Evolutionary conservation across 2,797 vertebrate species (phyloP), one percentile per base, ranked within the genome.

Genomic region (Streptopelia turtur): DNA sequence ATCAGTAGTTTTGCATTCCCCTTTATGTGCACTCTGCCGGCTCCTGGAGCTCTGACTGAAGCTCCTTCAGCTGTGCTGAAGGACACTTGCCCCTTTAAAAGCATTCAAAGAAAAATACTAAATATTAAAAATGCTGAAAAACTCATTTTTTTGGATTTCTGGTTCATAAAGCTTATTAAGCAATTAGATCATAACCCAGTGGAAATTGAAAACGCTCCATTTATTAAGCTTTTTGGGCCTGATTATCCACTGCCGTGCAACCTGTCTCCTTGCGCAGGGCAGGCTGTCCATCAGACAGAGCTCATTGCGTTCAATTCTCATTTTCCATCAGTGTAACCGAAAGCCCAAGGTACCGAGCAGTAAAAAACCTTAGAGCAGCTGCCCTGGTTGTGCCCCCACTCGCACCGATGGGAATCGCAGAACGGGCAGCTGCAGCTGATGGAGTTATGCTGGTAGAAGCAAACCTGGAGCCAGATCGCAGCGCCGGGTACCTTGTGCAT

Each of bases 101-200:
- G 60, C 56, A 78, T 25, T 74, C 4, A 2, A 87, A 94, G 74
- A 28, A 82, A 71, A 3, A 7, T 7, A 30, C 70, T 85, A 78
- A 20, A 20, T 45, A 91, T 95, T 94, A 72, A 94, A 96, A 93
- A 80, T 30, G 37, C 16, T 70, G 66, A 64, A 91, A 85, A 89
- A 33, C 18, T 65, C 33, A 14, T 86, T 61, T 53, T 63, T 77
- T 74, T 61, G 13, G 55, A 69, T 72, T 83, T 86, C 59, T 75
- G 31, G 18, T 82, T 94, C 88, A 66, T 81, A 79, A 95, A 86
- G 55, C 63, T 82, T 84, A 56, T 93, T 95, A 87, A 94, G 75
- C 59, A 78, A 74, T 91, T 41, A 82, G 63, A 91, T 70, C 70
- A 64, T 27, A 70, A 77, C 64, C 76, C 70, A 93, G 70, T 31